Evolutionary conservation across 2,797 vertebrate species (phyloP), one percentile per base, ranked within the genome.

Genomic region (Etheostoma nigrum): DNA sequence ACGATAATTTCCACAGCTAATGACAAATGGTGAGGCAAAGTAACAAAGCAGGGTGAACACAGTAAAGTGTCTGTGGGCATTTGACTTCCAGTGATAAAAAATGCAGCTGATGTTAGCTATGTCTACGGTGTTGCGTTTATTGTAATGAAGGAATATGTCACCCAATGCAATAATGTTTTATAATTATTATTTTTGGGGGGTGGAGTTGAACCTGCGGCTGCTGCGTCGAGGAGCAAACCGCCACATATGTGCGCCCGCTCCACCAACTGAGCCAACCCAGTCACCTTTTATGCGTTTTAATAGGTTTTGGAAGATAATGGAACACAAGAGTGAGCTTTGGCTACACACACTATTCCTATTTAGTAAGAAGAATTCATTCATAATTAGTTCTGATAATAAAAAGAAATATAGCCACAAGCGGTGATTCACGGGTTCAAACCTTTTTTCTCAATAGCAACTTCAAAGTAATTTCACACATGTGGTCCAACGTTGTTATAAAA

Each of bases 231-330:
- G 30, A 30, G 30, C 5, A 30, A 30, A 30, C 30, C 30, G 1
- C 30, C 5, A 30, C 30, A 30, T 30, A 30, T 6, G 30, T 30
- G 30, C 5, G 30, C 30, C 30, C 30, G 5, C 30, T 30, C 30
- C 30, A 30, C 30, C 30, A 30, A 5, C 30, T 30, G 30, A 30
- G 30, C 30, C 30, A 30, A 6, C 30, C 30, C 30, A 30, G 5
- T 3, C 27, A 4, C 27, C 23, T 76, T 79, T 63, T 49, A 71
- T 65, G 61, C 14, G 14, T 53, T 54, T 76, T 72, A 73, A 74
- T 42, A 23, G 47, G 19, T 19, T 83, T 57, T 60, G 8, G 6
- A n/a, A 65, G 42, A 57, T 23, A 58, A 48, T 11, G 5, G 30
- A 18, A 49, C 11, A 71, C 4, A 52, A 21, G 40, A 4, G 12